Conservation (phyloP, 2,797 vertebrate species). For the Parauchenoglanis ngamensis region DNA sequence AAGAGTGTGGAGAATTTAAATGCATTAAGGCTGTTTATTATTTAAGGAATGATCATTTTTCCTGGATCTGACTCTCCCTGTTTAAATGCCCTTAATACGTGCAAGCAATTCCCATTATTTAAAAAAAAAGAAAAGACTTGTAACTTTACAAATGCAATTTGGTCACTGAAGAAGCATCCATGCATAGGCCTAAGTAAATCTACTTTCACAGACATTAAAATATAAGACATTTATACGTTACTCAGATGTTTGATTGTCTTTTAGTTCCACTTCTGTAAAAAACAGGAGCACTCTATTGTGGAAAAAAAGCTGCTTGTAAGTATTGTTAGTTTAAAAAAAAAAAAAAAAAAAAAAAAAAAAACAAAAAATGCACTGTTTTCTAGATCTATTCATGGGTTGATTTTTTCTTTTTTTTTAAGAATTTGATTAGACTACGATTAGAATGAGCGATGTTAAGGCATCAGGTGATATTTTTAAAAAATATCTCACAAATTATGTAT, state of each 20-base stretch:
- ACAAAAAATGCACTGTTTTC: not conserved
- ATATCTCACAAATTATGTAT: conserved; percentile 35
- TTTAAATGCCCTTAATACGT: conserved; percentile 30
- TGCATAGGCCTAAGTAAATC: conserved; percentile 5
- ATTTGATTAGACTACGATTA: conserved; percentile 41
- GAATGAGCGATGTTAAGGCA: conserved; percentile 33
- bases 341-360: not conserved
- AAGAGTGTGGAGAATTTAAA: conserved; percentile 1
- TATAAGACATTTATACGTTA: not conserved
- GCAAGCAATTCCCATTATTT: not conserved
- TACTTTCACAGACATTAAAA: conserved; percentile 12
- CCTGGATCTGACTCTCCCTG: not conserved
- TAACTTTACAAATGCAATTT: not conserved
- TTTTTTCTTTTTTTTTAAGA: not conserved
- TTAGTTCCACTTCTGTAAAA: conserved; percentile 23
- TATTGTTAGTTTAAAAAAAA: conserved; percentile 30
- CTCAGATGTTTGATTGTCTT: conserved; percentile 50
- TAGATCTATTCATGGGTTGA: conserved; percentile 12
- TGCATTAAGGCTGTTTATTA: conserved; percentile 29
- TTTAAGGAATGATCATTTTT: conserved; percentile 25
- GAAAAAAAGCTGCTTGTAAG: not conserved
- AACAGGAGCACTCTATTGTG: not conserved
- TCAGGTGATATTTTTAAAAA: not conserved
- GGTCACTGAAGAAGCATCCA: not conserved
- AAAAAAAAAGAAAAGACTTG: not conserved